A percentile compares a stretch with the other conserved stretches of the same genome.
phyloP scores from a whole-genome alignment of 2,888 invertebrate genomes.

The Aleiodes alternator region DNA sequence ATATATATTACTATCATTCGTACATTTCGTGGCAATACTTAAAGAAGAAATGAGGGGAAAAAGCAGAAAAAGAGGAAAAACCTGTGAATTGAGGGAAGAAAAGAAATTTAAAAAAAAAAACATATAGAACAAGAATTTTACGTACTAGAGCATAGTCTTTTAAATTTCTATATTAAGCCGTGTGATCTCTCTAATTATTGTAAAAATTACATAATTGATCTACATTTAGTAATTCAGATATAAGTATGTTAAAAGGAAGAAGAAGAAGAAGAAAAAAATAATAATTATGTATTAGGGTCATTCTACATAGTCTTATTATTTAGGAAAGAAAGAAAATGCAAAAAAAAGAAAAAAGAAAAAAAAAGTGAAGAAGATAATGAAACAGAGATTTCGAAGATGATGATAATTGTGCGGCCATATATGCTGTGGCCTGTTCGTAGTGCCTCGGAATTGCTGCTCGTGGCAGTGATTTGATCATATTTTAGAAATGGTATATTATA shows the following conservation, averaged over 20 bases:
- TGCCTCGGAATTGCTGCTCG: conserved; percentile 76
- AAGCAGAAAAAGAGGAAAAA: not conserved
- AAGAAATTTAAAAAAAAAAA: conserved; percentile 16
- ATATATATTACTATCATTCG: conserved; percentile 52
- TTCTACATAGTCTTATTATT: conserved; percentile 60
- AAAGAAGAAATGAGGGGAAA: conserved; percentile 50
- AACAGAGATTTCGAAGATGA: conserved; percentile 62
- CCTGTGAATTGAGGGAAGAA: not conserved
- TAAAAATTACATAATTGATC: conserved; percentile 70
- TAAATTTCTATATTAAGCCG: conserved; percentile 73
- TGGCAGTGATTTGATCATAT: conserved; percentile 75
- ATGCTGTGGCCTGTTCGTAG: conserved; percentile 75
- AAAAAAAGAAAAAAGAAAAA: conserved; percentile 47
- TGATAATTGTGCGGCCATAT: conserved; percentile 73
- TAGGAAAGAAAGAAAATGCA: conserved; percentile 41
- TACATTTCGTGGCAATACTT: conserved; percentile 73
- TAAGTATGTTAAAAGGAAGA: conserved; percentile 54
- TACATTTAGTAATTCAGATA: conserved; percentile 67
- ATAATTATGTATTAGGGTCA: conserved; percentile 66
- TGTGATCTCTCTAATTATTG: conserved; percentile 76
- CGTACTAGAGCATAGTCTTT: conserved; percentile 74
- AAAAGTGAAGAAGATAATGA: too few species aligned
- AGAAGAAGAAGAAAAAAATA: conserved; percentile 53
- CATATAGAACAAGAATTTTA: conserved; percentile 59
- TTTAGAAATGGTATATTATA: conserved; percentile 73